Evolutionary conservation across 2,888 invertebrate species (phyloP), one percentile per base, ranked within the genome.

Genomic region (Drosophila ustulata): DNA sequence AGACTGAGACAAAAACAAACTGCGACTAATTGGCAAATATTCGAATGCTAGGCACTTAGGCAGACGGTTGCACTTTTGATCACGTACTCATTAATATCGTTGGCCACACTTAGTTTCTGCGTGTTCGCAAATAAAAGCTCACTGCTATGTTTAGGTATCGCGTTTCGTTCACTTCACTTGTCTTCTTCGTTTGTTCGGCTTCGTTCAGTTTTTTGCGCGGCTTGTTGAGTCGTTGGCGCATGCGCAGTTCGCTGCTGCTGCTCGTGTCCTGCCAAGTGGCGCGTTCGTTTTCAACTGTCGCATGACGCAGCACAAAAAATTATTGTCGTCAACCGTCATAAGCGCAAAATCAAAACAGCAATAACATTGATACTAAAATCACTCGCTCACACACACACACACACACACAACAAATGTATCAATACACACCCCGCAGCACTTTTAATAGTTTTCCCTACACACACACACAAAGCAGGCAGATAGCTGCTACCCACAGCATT

Each of bases 241-340:
- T 78, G 70, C 74, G 81, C 80, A 66, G 43, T 80, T 80, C 74
- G 75, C 76, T 80, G 81, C 79, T 75, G 70, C 69, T 69, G 80
- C 66, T 65, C 82, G 84, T 92, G 90, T 91, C 91, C 91, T 92
- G 90, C 90, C 87, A 89, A 90, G 90, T 91, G 91, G 91, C 88
- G 85, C 81, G 91, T 82, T 89, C 87, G 85, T 80, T 82, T 68
- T 84, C 88, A 88, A 86, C 85, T 91, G 86, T 80, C 88, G 91
- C 90, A 90, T 89, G 91, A 90, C 88, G 82, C 90, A 89, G 90
- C 91, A 89, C 63, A 91, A 89, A 75, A 85, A 81, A 78, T 75
- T 69, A 71, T 62, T 47, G 64, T 52, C 53, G 58, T 28, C 53
- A 66, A 58, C 81, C 66, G 88, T 82, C 74, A 74, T 82, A 77